Evolutionary conservation across 2,888 invertebrate species (phyloP).

Genomic region (Sminthurinus aureus): DNA sequence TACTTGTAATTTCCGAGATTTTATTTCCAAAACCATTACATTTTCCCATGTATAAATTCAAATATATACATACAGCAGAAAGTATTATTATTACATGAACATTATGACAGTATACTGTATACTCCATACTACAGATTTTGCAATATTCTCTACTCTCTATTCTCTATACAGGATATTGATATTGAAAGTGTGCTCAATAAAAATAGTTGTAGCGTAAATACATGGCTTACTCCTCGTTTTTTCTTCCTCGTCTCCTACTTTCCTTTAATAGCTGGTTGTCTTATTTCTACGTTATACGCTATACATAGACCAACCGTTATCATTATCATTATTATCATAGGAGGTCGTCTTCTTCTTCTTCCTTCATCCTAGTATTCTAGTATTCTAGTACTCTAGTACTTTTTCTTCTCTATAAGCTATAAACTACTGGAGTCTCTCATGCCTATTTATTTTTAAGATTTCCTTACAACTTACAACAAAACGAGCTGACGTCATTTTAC

Average conservation of each 20-base stretch:
- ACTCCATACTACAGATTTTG: no score
- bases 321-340: neutral
- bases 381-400: neutral
- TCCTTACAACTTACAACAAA: constrained; percentile 5
- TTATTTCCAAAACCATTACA: no score
- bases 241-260: neutral
- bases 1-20: no score
- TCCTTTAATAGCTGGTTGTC: neutral
- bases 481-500: neutral
- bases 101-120: no score
- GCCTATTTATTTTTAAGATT: constrained; percentile 15
- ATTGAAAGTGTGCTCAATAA: neutral
- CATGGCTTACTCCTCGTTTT: neutral
- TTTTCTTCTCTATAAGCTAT: no score
- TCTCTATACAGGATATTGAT: neutral
- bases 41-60: no score
- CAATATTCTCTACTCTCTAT: no score
- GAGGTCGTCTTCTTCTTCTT: neutral
- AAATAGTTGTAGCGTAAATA: neutral
- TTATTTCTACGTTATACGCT: neutral
- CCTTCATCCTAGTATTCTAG: neutral
- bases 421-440: neutral
- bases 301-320: neutral
- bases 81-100: no score
- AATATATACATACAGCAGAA: no score